Base-by-base conservation (phyloP, 2,888 invertebrate genomes). In the Cephus sareptanus region DNA sequence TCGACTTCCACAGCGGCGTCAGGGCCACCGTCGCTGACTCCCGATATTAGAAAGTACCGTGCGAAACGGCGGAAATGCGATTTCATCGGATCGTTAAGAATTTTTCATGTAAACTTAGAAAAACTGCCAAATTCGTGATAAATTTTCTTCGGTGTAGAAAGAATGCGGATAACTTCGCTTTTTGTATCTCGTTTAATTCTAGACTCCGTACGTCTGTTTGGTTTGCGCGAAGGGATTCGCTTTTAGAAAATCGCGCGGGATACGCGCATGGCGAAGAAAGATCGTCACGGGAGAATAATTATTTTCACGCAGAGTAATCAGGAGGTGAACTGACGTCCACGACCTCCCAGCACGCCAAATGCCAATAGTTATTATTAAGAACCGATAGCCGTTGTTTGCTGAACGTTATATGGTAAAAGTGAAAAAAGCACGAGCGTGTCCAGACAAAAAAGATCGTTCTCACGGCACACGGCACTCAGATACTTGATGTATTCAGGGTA, bases 261-360 rank as follows among this genome's bases (percentile, higher is more conserved):
- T 56, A 23, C 9, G 23, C 56, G 56, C 56, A 23, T 9, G 23
- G 9, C 56, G 4, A 56, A 15, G 56, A 6, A 40, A 56, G 56
- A 56, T 56, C 56, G 56, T 56, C 23, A 56, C 56, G 23, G 9
- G 56, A 56, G 56, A 56, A 84, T 84, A 87, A 87, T 87, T 87
- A 87, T 86, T 87, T 86, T 87, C 85, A 84, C 86, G 84, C 81
- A 81, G 79, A 56, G 56, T 56, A 56, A 56, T 56, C 56, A 56
- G 23, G 23, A 56, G 56, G 56, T 56, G 56, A 56, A 56, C 23
- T 56, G 56, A 56, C 71, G 71, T 13, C 71, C n/a, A 6, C 33
- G 71, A 71, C 71, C 71, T 71, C 71, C 31, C 71, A 71, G 71
- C 71, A 34, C 71, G 71, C 33, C 71, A 31, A 34, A 71, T 34